Conservation (phyloP, 2,888 invertebrate genomes). For the Drosophila pseudotalamancana region DNA sequence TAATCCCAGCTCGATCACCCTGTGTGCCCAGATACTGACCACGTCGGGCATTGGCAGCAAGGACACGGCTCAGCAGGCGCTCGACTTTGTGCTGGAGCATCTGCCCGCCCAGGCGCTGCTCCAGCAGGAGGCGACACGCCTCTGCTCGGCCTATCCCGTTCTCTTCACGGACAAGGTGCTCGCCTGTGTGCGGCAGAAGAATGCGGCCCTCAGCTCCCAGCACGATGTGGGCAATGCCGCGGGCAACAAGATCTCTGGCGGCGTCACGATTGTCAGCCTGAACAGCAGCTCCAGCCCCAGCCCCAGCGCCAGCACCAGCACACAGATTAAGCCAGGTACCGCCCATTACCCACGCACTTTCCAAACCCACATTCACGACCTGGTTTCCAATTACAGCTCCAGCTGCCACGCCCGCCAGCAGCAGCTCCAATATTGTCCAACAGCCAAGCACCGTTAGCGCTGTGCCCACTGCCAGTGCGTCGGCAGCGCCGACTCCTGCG, state of each 20-base stretch:
- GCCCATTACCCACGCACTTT: no score
- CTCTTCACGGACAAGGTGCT: conserved; percentile 92
- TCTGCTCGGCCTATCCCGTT: conserved; percentile 92
- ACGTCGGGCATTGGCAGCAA: conserved; percentile 89
- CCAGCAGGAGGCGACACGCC: conserved; percentile 91
- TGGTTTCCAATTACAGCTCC: conserved; percentile 8
- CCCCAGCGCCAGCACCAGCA: conserved; percentile 39
- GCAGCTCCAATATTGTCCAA: conserved; percentile 29
- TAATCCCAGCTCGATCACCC: conserved; percentile 87
- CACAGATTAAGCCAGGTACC: conserved; percentile 79
- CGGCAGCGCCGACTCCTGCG: conserved; percentile 39
- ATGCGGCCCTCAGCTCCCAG: conserved; percentile 85
- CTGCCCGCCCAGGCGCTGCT: conserved; percentile 90
- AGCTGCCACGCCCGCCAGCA: conserved; percentile 35
- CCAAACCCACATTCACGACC: not conserved
- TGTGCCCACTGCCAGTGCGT: conserved; percentile 37
- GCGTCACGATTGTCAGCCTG: conserved; percentile 92
- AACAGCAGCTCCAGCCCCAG: conserved; percentile 86
- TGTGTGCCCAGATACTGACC: conserved; percentile 89
- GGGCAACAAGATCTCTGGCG: conserved; percentile 89
- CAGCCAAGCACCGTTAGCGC: conserved; percentile 29
- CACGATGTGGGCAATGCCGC: conserved; percentile 86
- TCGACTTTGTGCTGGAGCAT: conserved; percentile 92
- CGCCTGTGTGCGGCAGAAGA: conserved; percentile 89
- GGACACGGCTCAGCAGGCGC: conserved; percentile 92